Percentiles rank a stretch among this genome's conserved stretches.
These are phyloP conservation scores for Sinocyclocheilus rhinocerous DNA, from an alignment of 2,113 vertebrate species.

Conservation along the genomic window DNA sequence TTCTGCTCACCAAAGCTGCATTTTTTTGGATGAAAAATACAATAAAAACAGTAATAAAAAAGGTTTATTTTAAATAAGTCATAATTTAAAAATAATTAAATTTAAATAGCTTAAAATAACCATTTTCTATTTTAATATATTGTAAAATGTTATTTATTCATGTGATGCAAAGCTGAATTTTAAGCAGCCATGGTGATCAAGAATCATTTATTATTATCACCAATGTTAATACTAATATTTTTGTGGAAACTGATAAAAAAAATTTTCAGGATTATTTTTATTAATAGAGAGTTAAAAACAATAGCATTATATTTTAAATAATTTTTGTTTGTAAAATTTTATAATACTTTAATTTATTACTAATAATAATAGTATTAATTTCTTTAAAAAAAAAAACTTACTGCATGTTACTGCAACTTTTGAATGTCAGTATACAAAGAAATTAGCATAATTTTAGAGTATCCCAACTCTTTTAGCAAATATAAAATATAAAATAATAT, in stretches of 20 bases:
- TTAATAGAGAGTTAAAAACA: background rate
- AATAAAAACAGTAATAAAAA: background rate
- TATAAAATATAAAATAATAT: background rate
- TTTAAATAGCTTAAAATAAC: too few species aligned
- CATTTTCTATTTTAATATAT: too few species aligned
- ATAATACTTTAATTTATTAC: background rate
- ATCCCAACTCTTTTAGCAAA: background rate
- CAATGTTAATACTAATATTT: background rate
- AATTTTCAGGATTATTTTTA: background rate
- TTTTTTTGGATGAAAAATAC: background rate
- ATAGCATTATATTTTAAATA: background rate
- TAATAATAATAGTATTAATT: background rate
- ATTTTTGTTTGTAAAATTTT: background rate
- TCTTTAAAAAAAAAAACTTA: background rate
- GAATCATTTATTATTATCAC: background rate
- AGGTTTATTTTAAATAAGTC: too few species aligned
- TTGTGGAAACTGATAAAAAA: background rate
- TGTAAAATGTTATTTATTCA: too few species aligned
- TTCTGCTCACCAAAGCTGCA: background rate
- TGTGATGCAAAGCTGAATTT: too few species aligned
- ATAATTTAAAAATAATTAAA: too few species aligned
- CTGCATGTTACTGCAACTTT: background rate
- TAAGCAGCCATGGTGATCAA: background rate
- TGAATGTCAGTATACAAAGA: background rate
- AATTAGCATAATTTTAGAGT: background rate